Evolutionary conservation across 2,113 vertebrate species (phyloP).

Genomic region (Probosciger aterrimus): DNA sequence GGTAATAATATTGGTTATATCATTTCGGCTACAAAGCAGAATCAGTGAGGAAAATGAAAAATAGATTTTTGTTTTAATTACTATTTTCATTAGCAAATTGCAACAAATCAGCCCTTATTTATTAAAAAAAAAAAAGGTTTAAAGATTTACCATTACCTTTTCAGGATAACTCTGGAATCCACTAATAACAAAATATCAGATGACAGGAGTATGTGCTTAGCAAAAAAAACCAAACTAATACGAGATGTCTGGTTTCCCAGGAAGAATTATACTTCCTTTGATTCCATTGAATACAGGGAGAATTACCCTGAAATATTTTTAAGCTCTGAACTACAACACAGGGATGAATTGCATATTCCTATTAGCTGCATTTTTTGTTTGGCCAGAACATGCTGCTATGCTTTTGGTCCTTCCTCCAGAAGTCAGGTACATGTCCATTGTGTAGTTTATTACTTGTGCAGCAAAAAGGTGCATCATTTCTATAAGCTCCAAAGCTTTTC

Average conservation of each 20-base stretch:
- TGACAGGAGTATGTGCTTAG: neutral
- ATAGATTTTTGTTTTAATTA: neutral
- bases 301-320: neutral
- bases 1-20: neutral
- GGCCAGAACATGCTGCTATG: neutral
- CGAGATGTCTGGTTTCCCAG: neutral
- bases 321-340: neutral
- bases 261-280: neutral
- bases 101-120: neutral
- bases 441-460: neutral
- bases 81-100: neutral
- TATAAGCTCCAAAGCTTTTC: neutral
- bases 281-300: neutral
- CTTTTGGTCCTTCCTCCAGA: neutral
- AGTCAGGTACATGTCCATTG: neutral
- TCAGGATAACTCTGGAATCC: neutral
- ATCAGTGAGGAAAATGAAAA: neutral
- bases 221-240: neutral
- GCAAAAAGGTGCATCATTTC: neutral
- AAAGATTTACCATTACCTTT: neutral
- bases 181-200: neutral
- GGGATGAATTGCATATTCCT: neutral
- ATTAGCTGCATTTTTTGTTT: neutral
- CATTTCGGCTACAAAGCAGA: neutral
- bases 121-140: neutral